Base-by-base conservation (phyloP, 2,113 vertebrate species). In the Dermatemys mawii region DNA sequence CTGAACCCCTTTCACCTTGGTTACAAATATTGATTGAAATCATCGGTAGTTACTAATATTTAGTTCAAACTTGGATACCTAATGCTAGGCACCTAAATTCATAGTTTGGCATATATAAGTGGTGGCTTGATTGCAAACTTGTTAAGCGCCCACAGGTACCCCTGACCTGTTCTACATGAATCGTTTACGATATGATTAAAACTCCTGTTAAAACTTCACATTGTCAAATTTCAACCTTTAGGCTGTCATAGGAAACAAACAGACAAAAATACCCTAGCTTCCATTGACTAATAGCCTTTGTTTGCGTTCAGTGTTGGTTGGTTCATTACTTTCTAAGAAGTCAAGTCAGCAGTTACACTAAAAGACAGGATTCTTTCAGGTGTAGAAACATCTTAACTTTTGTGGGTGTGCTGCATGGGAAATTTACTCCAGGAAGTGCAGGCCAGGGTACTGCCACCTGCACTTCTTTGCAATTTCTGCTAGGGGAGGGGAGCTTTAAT, bases 271-370 rank as follows among this genome's bases (percentile, higher is more conserved):
- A 83, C 78, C 70, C 48, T 79, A 83, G 48, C 44, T 90, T 95
- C 41, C 54, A 70, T 5, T 81, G 38, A 32, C 78, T 89, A 50
- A 51, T 75, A 32, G 78, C 82, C 70, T 93, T 93, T 79, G 89
- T 63, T 92, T 90, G 32, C 51, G 32, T 84, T 44, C 83, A 67
- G 75, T 93, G 63, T 57, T 93, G 91, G 78, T 81, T 70, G 78
- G 73, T 21, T 86, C 48, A 55, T 84, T 79, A 26, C 19, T 4
- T 41, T 63, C 14, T 29, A 73, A 91, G 83, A 94, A 91, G 14
- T 60, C 60, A 81, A 88, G 35, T 2, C 44, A 55, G 29, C 17
- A 0, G 0, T 44, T 55, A 55, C 49, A 88, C 5, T 19, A 86
- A 49, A 46, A 49, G 78, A 87, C 70, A 57, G 94, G 38, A 67